phyloP scores from a whole-genome alignment of 64 coral and sea anemone genomes.

The Montipora capricornis region DNA sequence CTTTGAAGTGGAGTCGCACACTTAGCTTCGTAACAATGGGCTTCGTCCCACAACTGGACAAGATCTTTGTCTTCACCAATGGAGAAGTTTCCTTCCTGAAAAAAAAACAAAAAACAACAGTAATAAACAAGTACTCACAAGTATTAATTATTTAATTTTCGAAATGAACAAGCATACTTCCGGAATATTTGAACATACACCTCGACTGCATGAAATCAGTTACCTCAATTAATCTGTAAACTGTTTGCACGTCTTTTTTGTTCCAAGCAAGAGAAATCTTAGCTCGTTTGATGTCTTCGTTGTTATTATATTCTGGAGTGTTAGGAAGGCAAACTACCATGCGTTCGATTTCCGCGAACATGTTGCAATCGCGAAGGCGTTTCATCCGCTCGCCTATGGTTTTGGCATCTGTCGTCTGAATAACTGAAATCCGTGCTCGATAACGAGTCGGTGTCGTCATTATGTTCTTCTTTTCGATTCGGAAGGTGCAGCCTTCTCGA shows the following conservation, averaged over 20 bases:
- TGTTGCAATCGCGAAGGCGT: background rate
- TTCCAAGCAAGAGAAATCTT: constrained; percentile 30
- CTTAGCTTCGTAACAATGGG: constrained; percentile 6
- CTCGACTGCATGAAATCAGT: background rate
- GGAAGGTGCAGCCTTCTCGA: too few species aligned
- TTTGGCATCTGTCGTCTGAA: background rate
- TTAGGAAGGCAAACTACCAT: background rate
- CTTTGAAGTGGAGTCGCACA: constrained; percentile 10
- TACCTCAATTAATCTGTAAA: constrained; percentile 33
- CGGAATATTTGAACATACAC: too few species aligned
- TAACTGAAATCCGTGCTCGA: background rate
- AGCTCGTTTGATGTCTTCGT: constrained; percentile 22
- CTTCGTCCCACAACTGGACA: constrained; percentile 31
- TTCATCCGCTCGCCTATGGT: background rate
- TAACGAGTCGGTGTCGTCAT: background rate
- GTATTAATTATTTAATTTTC: too few species aligned
- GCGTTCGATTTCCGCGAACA: background rate
- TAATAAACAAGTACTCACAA: background rate
- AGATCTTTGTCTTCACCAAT: constrained; percentile 23
- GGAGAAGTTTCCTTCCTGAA: constrained; percentile 5
- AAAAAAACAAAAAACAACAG: background rate
- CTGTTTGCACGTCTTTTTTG: constrained; percentile 20
- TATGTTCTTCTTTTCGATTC: background rate
- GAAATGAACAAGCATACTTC: background rate
- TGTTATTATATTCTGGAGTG: background rate